phyloP scores from a whole-genome alignment of 23 tunicate genomes.

The Ascidia mentula region DNA sequence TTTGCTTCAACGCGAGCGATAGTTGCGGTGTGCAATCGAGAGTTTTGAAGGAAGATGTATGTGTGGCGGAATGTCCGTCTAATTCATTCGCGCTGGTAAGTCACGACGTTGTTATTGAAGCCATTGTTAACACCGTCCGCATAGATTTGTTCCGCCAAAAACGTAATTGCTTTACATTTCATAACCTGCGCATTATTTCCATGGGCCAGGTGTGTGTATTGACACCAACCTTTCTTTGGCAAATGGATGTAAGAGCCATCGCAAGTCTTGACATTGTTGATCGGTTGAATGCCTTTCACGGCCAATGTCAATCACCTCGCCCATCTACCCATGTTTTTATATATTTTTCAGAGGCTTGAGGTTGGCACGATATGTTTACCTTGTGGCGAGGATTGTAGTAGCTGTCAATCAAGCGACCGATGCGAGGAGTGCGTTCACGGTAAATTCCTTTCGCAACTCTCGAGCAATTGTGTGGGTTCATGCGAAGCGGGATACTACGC shows the following conservation, averaged over 20 bases:
- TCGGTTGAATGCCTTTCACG: slow-evolving; percentile 1
- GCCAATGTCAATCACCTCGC: slow-evolving; percentile 4
- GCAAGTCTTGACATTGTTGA: no score
- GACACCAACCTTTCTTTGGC: no score
- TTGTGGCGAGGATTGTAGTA: slow-evolving; percentile 53
- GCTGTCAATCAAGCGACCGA: slow-evolving; percentile 35
- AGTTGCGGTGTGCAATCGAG: neutral
- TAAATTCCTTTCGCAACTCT: slow-evolving; percentile 29
- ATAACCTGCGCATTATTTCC: neutral
- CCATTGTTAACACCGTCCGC: neutral
- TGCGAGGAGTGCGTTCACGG: slow-evolving; percentile 55
- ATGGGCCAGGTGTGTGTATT: neutral
- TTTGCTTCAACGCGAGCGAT: slow-evolving; percentile 20
- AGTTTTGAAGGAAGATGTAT: neutral
- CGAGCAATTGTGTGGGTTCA: slow-evolving; percentile 33
- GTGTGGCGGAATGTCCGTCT: slow-evolving; percentile 44
- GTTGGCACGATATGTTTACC: slow-evolving; percentile 48
- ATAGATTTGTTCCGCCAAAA: neutral
- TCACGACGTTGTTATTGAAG: neutral
- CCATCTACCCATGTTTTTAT: neutral
- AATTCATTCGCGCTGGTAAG: slow-evolving; percentile 30
- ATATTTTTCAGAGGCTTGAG: slow-evolving; percentile 10
- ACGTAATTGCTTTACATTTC: neutral
- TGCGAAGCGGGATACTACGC: slow-evolving; percentile 70
- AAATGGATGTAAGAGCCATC: no score